Percentiles rank a stretch among this genome's conserved stretches.
These are phyloP conservation scores for Monochamus alternatus DNA, from an alignment of 2,888 invertebrate species.

Conservation along the genomic window DNA sequence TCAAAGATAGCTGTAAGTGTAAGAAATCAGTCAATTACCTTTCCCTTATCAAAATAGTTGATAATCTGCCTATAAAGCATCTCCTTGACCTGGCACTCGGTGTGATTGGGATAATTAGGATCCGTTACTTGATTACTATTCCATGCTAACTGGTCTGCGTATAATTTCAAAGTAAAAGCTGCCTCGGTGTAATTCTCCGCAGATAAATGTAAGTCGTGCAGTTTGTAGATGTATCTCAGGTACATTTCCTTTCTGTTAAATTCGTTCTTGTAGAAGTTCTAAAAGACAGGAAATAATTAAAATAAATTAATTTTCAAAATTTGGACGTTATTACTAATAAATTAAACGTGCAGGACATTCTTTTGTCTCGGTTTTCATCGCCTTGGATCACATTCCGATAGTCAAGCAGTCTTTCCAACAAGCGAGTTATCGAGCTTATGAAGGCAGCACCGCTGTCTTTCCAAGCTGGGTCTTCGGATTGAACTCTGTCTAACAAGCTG, in stretches of 20 bases:
- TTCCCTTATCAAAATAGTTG: constrained; percentile 94
- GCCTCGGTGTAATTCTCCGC: constrained; percentile 96
- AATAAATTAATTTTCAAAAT: not conserved
- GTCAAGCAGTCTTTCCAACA: constrained; percentile 91
- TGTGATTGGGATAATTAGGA: constrained; percentile 81
- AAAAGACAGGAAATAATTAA: constrained; percentile 57
- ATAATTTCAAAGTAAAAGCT: constrained; percentile 94
- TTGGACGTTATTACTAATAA: constrained; percentile 76
- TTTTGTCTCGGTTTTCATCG: constrained; percentile 94
- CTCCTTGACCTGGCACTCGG: constrained; percentile 94
- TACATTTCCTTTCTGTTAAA: constrained; percentile 97
- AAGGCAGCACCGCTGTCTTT: constrained; percentile 94
- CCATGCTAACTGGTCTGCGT: constrained; percentile 93
- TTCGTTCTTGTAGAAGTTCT: constrained; percentile 97
- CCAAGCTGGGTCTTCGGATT: constrained; percentile 89
- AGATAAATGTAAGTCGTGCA: constrained; percentile 92
- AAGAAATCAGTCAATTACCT: constrained; percentile 72
- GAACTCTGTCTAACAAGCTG: constrained; percentile 89
- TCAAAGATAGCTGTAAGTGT: not conserved
- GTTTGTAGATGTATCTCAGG: constrained; percentile 93
- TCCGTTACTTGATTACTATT: constrained; percentile 80
- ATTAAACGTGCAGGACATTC: constrained; percentile 97
- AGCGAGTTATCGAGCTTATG: constrained; percentile 91
- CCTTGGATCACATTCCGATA: constrained; percentile 97
- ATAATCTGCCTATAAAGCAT: constrained; percentile 90